These are phyloP conservation scores for Anoplolepis gracilipes DNA, from an alignment of 1,140 invertebrate species.

Conservation along the genomic window DNA sequence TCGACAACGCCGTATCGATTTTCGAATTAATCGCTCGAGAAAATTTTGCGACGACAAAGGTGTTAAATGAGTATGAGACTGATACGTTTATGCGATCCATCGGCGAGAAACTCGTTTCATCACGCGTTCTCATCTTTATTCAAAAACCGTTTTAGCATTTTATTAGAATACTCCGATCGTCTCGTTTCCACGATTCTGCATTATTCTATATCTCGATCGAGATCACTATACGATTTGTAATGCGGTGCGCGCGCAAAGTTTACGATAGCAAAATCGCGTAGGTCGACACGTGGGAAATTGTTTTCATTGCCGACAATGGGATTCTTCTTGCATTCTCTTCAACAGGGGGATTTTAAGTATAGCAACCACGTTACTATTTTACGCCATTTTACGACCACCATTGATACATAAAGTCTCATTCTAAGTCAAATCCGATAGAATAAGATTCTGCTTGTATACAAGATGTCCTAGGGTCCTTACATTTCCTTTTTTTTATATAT, in stretches of 20 bases:
- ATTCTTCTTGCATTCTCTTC: neutral
- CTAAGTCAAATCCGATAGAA: neutral
- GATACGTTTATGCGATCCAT: constrained; percentile 11
- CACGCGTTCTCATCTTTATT: neutral
- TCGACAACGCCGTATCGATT: constrained; percentile 43
- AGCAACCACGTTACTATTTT: constrained; percentile 18
- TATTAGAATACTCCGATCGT: neutral
- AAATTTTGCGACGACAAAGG: neutral
- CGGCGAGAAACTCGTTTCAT: neutral
- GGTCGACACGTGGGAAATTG: constrained; percentile 19
- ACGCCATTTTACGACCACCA: neutral
- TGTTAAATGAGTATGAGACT: neutral
- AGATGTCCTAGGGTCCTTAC: neutral
- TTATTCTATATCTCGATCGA: neutral
- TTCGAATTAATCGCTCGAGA: constrained; percentile 47
- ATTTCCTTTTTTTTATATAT: neutral
- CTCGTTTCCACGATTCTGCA: neutral
- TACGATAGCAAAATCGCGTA: neutral
- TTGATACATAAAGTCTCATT: neutral
- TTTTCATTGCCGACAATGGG: neutral
- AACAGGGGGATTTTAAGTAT: constrained; percentile 1
- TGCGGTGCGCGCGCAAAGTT: neutral
- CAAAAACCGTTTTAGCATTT: too few relatives aligned
- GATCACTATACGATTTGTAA: neutral
- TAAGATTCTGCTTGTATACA: neutral